Evolutionary conservation across 2,797 vertebrate genomes (phyloP), one percentile per base, ranked within the genome.

Genomic region (Calcarius lapponicus): DNA sequence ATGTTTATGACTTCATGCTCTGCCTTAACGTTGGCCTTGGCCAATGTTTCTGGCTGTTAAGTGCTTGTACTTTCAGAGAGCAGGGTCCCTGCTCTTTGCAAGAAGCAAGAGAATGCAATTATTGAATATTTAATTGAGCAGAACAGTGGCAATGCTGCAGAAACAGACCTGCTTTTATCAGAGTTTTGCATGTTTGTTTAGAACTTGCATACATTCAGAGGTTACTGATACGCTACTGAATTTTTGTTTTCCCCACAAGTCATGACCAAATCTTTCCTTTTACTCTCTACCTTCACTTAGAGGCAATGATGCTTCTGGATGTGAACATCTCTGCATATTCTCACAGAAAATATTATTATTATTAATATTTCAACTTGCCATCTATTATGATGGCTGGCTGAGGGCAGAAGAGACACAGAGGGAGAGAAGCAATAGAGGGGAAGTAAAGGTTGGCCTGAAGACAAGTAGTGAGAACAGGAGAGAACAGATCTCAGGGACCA

Each of bases 1-100:
- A 57, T 86, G 88, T 87, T 95, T 93, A 88, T 95, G 82, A 66
- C 90, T 94, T 94, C 80, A 64, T 94, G 60, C 56, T 92, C 67
- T 90, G 88, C 88, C 53, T 90, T 70, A 65, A 62, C 1, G 0
- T 51, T 86, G 84, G 86, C 70, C 80, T 92, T 92, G 71, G 80
- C 58, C 58, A 53, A 18, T 25, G 54, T 67, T 93, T 95, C 80
- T 86, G 92, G 40, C 65, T 88, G 73, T 47, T 75, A 80, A 81
- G 64, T 75, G 20, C 51, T 67, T 87, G 34, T 32, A 45, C 38
- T 80, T 79, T 40, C 17, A 48, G 70, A 64, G 40, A 71, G 42
- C 24, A 66, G 57, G 36, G 51, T 83, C 34, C 54, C 34, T 58
- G 38, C 17, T 31, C 42, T 24, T 78, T 71, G 24, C 42, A 89